Conservation (phyloP, 2,888 invertebrate species). For the Tigriopus californicus region DNA sequence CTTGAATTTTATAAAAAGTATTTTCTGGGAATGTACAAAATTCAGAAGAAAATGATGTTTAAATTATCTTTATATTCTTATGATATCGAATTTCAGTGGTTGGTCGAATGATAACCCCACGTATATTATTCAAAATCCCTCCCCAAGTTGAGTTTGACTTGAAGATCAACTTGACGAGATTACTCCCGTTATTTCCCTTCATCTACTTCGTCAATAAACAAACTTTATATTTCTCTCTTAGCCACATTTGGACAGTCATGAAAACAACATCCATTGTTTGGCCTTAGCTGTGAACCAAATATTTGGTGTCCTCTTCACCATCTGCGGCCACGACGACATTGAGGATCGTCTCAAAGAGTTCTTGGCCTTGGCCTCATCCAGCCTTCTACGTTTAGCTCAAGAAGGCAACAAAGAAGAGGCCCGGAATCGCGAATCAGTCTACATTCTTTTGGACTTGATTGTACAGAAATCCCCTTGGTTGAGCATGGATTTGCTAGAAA, state of each 20-base stretch:
- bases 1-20: no score
- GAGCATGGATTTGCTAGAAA: slow-evolving; percentile 94
- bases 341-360: slow-evolving; percentile 95
- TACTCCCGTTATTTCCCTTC: no score
- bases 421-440: slow-evolving; percentile 86
- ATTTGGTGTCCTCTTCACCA: slow-evolving; percentile 87
- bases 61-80: no score
- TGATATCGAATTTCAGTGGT: no score
- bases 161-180: no score
- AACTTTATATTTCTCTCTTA: slow-evolving; percentile 16
- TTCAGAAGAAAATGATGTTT: no score
- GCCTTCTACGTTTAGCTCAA: slow-evolving; percentile 76
- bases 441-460: slow-evolving; percentile 64
- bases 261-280: slow-evolving; percentile 98
- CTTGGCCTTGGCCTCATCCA: slow-evolving; percentile 72
- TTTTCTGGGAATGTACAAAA: no score
- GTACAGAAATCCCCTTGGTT: slow-evolving; percentile 65
- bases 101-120: no score
- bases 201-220: no score
- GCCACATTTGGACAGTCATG: slow-evolving; percentile 72
- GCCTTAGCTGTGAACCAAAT: slow-evolving; percentile 87
- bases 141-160: no score
- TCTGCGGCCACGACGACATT: slow-evolving; percentile 86
- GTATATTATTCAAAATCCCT: no score
- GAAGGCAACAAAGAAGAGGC: slow-evolving; percentile 87